Evolutionary conservation across 2,888 invertebrate genomes (phyloP).

Genomic region (Thymelicus lineola): DNA sequence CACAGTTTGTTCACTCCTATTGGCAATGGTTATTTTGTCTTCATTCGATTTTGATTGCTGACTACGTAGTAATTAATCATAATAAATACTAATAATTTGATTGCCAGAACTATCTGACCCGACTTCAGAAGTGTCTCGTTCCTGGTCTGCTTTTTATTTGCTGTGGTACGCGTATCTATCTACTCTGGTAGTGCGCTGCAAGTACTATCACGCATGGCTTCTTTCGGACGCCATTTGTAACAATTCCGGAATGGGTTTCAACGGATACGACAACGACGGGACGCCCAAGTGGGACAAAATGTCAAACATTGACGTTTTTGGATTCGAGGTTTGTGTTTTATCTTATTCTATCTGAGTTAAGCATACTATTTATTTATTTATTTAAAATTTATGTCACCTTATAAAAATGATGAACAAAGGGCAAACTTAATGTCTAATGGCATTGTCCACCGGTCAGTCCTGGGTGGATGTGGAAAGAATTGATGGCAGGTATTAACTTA

Average conservation of each 20-base stretch:
- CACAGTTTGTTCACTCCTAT: no score
- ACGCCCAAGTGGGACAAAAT: slow-evolving; percentile 95
- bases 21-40: no score
- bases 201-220: slow-evolving; percentile 99
- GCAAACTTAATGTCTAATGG: no score
- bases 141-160: slow-evolving; percentile 79
- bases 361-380: no score
- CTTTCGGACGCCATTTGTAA: slow-evolving; percentile 98
- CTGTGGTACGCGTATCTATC: slow-evolving; percentile 90
- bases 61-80: neutral
- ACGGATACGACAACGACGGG: slow-evolving; percentile 92
- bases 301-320: slow-evolving; percentile 95
- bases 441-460: no score
- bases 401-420: no score
- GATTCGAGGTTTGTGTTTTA: slow-evolving; percentile 90
- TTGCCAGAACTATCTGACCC: slow-evolving; percentile 72
- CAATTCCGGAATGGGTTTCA: slow-evolving; percentile 96
- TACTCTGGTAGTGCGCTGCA: slow-evolving; percentile 93
- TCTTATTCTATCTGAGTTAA: no score
- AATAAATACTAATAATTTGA: neutral
- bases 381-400: no score
- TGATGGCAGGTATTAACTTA: no score
- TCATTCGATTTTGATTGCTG: no score
- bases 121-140: slow-evolving; percentile 73
- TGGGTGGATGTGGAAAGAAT: no score